phyloP scores from a whole-genome alignment of 2,797 vertebrate genomes.

The Coilia nasus region DNA sequence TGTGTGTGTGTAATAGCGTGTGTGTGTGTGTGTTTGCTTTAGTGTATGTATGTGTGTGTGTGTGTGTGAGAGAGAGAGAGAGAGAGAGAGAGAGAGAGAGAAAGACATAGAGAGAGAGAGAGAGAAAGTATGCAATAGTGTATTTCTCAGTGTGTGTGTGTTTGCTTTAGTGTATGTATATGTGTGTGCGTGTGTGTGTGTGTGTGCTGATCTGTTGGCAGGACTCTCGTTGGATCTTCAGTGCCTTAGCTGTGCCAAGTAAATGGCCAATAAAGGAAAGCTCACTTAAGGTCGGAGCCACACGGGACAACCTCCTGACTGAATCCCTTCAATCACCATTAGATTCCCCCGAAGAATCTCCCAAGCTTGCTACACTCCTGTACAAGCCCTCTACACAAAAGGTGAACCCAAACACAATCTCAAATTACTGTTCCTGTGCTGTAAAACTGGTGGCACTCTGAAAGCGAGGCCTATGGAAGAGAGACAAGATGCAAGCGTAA shows the following conservation, averaged over 20 bases:
- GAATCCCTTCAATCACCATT: neutral
- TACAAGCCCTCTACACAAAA: neutral
- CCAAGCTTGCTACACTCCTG: neutral
- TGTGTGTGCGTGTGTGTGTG: conserved; percentile 4
- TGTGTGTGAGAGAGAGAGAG: neutral
- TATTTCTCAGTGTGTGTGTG: neutral
- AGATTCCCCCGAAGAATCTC: neutral
- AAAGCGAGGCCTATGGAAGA: neutral
- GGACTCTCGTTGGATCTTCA: neutral
- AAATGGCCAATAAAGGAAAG: neutral
- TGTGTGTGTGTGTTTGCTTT: too few species aligned
- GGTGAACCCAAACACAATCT: too few species aligned
- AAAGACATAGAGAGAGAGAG: too few species aligned
- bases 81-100: too few species aligned
- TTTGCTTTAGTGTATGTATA: conserved; percentile 3
- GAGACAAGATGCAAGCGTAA: neutral
- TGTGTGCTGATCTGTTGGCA: neutral
- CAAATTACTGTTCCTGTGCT: neutral
- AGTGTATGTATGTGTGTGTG: neutral
- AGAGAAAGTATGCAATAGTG: too few species aligned
- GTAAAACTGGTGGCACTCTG: neutral
- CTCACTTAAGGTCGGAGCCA: neutral
- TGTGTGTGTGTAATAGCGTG: too few species aligned
- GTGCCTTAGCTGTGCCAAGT: neutral
- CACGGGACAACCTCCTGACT: neutral